A percentile compares a stretch with the other conserved stretches of the same genome.
Conservation (phyloP, 2,113 vertebrate species). For the Chaetodon trifascialis region DNA sequence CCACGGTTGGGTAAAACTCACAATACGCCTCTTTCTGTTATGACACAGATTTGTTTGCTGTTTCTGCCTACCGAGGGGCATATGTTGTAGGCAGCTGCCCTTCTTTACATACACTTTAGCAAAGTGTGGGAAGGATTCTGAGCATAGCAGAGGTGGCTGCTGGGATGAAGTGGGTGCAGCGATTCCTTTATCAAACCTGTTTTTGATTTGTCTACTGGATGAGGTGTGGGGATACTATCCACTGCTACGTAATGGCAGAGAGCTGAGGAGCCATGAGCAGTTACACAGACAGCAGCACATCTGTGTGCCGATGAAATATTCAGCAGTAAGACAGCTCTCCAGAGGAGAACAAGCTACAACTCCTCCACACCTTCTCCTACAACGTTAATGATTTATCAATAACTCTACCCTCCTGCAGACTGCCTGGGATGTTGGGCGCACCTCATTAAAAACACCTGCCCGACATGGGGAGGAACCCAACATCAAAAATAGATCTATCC, state of each 20-base stretch:
- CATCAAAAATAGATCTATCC: conserved; percentile 85
- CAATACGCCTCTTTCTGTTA: conserved; percentile 72
- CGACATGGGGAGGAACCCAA: conserved; percentile 75
- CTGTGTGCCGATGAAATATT: conserved; percentile 88
- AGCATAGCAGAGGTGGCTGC: conserved; percentile 57
- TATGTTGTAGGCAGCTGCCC: conserved; percentile 62
- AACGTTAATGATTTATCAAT: conserved; percentile 88
- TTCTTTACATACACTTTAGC: conserved; percentile 55
- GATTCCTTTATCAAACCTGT: conserved; percentile 51
- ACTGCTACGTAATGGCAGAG: conserved; percentile 72
- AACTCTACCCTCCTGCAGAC: conserved; percentile 79
- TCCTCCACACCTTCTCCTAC: conserved; percentile 82
- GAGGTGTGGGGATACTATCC: conserved; percentile 68
- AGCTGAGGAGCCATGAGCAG: conserved; percentile 80
- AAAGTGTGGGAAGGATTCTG: conserved; percentile 63
- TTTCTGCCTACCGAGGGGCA: conserved; percentile 59
- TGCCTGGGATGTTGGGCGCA: conserved; percentile 70
- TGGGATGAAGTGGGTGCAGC: conserved; percentile 50
- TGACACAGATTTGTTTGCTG: conserved; percentile 73
- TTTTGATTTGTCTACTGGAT: conserved; percentile 60
- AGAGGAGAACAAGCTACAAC: conserved; percentile 79
- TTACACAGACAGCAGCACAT: conserved; percentile 87
- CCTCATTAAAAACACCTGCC: conserved; percentile 83
- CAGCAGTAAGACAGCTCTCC: conserved; percentile 82
- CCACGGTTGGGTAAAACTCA: conserved; percentile 70